Evolutionary conservation across 2,113 vertebrate species (phyloP), one percentile per base, ranked within the genome.

Genomic region (Orthonyx spaldingii): DNA sequence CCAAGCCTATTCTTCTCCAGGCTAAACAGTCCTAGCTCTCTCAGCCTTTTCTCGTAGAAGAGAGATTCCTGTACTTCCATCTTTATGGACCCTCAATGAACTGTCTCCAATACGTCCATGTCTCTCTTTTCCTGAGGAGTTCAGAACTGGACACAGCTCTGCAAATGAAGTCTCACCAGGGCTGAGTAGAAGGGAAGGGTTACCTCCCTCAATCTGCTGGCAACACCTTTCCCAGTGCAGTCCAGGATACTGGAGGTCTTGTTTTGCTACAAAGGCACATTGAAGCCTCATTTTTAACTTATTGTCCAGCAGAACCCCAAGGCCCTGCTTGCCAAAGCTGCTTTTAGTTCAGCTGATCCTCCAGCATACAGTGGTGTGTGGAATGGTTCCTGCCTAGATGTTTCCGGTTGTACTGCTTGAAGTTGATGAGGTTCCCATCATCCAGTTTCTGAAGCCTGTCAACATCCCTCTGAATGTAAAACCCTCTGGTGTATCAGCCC

Each of bases 401-500:
- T 88, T 96, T 70, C 35, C 17, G n/a, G 2, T 69, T 87, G 13
- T 23, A 8, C 22, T 60, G 49, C 8, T 30, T 65, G 21, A 84
- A 52, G 5, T 44, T 65, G 11, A 41, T 10, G 23, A 57, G 1
- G 4, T 37, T 78, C 15, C 24, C 3, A 7, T 68, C 14, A 42
- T 46, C 16, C 4, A 2, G 2, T 72, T 77, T 79, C 27, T 86
- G 53, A 33, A 83, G 71, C 7, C 19, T 30, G 16, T 69, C 3
- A 3, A 35, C 4, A 17, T 65, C 9, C 13, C 16, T 77, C 49
- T 85, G 42, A 57, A 84, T 44, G 13, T 42, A 53, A 53, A 95
- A 47, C 10, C 4, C 13, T n/a, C 16, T 0, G 0, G 19, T 44
- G 8, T 32, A 72, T n/a, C 41, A 69, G 5, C 20, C 18, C 27